Base-by-base conservation (phyloP, 2,888 invertebrate species). In the Hydriomena furcata region DNA sequence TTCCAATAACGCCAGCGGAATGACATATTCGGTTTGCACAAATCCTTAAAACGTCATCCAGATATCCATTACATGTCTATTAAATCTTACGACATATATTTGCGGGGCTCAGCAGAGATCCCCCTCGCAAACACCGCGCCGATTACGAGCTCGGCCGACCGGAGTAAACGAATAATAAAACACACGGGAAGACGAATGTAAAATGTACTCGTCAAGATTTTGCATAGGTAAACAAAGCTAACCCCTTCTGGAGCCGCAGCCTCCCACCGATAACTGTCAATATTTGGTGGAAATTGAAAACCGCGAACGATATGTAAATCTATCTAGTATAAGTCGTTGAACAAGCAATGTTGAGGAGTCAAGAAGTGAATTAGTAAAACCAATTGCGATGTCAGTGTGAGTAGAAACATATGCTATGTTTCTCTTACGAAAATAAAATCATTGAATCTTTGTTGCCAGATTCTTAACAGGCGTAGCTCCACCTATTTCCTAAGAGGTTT, bases 11-110 rank as follows among this genome's bases (percentile, higher is more conserved):
- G 55, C 71, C 76, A 79, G 82, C 78, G 79, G 84, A 86, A 87
- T 88, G 88, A 87, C 89, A 87, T 88, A 88, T 88, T 89, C 85
- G 84, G 90, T 89, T 89, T 90, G 89, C 90, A 77, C 88, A 90
- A 90, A 90, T 89, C 90, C 90, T 90, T 89, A 89, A 89, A 89
- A 85, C 83, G 90, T 89, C 90, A 90, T 90, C 87, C 88, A 88
- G 89, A 90, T 89, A 90, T 90, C 90, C 88, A 90, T 90, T 89
- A 90, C 90, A 90, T 89, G 87, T 89, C 87, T 89, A 90, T 90
- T 90, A 90, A 89, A 89, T 89, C 90, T 89, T 84, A 89, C 88
- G 90, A 90, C 90, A 89, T 88, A 89, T 89, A 89, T 88, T 88
- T 83, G 90, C 82, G 84, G 85, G 88, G 86, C 86, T 88, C 87